Conservation (phyloP, 2,888 invertebrate genomes). For the Siphonodentalium dalli region DNA sequence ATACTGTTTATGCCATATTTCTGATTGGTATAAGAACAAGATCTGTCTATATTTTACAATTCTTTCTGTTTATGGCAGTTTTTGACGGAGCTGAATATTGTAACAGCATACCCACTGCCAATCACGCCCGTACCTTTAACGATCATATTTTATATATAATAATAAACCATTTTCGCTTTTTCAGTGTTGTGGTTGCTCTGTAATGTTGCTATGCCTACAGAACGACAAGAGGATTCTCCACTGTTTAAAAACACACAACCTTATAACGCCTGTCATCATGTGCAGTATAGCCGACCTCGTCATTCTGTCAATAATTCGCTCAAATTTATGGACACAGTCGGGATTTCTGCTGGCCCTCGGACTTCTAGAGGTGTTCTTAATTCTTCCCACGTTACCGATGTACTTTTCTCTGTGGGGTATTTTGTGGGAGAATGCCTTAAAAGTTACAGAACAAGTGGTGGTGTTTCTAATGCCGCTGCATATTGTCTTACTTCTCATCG, state of each 20-base stretch:
- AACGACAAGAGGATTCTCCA: conserved; percentile 41
- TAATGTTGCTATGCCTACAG: conserved; percentile 49
- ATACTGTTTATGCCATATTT: no score
- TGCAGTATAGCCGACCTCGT: conserved; percentile 37
- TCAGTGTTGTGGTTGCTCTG: conserved; percentile 46
- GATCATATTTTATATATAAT: not conserved
- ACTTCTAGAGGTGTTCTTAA: conserved; percentile 39
- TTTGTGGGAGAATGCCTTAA: conserved; percentile 40
- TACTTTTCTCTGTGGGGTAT: conserved; percentile 45
- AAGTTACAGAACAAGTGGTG: conserved; percentile 44
- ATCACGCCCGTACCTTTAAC: no score
- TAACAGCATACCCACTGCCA: no score
- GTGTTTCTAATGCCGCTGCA: conserved; percentile 49
- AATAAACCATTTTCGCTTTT: conserved; percentile 17
- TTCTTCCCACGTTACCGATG: conserved; percentile 36
- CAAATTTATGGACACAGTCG: conserved; percentile 36
- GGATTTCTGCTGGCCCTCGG: conserved; percentile 36
- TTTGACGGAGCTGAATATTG: no score
- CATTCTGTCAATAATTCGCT: conserved; percentile 35
- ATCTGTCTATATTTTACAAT: no score
- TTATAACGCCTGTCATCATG: conserved; percentile 45
- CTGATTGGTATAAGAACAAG: no score
- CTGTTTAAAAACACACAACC: conserved; percentile 41
- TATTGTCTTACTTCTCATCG: conserved; percentile 38
- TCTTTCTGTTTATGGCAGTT: no score